Base-by-base conservation (phyloP, 2,797 vertebrate species). In the Triplophysa bombifrons region DNA sequence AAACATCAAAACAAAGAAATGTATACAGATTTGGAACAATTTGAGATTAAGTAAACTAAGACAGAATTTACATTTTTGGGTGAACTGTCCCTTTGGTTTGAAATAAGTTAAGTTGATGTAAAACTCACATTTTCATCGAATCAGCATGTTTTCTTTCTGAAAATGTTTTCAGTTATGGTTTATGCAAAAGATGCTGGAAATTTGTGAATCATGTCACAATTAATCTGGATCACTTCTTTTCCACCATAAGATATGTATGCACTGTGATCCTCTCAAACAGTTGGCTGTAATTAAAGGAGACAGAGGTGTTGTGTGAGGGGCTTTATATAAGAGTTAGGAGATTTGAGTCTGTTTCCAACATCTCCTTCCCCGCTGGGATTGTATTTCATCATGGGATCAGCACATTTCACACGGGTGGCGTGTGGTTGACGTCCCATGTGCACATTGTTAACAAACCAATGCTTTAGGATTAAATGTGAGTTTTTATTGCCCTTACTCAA, bases 401-500 rank as follows among this genome's bases (percentile, higher is more conserved):
- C 17, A 25, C 27, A 76, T 82, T 63, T 72, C 69, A 22, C 61
- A 0, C 25, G 19, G 25, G 58, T 79, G 75, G 71, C 64, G 20
- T 48, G 34, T 25, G 64, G 55, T 80, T 72, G 63, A 61, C 19
- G 48, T 72, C 65, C 56, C 64, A 83, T 72, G 72, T 74, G 56
- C 22, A 72, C 68, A 85, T 55, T 16, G 19, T 3, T 8, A 69
- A 71, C 71, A 76, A 20, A 79, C 51, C 46, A 53, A 65, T 60
- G 64, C 20, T 50, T 48, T 61, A 16, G 72, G 74, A 74, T 78
- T 64, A 72, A 80, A 76, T 50, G 0, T 48, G 63, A 3, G 22
- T 58, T 73, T 83, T 82, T 76, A 74, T 74, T 64, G 67, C 20
- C 74, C 66, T 74, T 68, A 75, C 77, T 80, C 48, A 56, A 80